Base-by-base conservation (phyloP, 2,113 vertebrate genomes). In the Craseonycteris thonglongyai region DNA sequence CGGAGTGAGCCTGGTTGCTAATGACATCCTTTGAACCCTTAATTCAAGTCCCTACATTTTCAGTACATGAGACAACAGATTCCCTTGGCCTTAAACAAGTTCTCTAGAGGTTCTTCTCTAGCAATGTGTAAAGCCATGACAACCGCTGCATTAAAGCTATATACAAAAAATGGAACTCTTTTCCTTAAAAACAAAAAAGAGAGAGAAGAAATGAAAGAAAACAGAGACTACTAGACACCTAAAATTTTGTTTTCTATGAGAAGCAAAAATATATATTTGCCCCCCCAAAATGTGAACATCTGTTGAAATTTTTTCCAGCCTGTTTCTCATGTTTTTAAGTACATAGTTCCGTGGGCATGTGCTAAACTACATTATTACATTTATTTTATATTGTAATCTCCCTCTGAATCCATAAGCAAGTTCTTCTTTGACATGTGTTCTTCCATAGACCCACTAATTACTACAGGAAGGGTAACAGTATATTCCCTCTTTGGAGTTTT, bases 361-460 rank as follows among this genome's bases (percentile, higher is more conserved):
- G 76, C 78, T 89, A 80, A 89, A 96, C 69, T 98, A 47, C 96
- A 89, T 97, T 49, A 97, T 98, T 98, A 98, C 68, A 75, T 97
- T 96, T 97, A 95, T 47, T 45, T 98, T 1, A 38, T 97, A 86
- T 95, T 97, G 81, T 94, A 98, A 97, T 98, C 56, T 95, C 74
- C 96, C 56, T 97, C 68, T 65, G 65, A 89, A 96, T 97, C 76
- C 92, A 97, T 95, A 95, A 96, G 93, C 92, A 96, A 0, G 91
- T 91, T 68, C 97, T 96, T 91, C 90, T 97, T 95, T 85, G 96
- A 94, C 71, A 78, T 98, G 96, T 97, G 87, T 98, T 96, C 94
- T 94, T 96, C 97, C 90, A 92, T 95, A 95, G 98, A 97, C 93
- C 98, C 98, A 97, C 98, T 98, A 98, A 98, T 98, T 97, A 98